Percentiles rank a stretch among this genome's conserved stretches.
phyloP scores from a whole-genome alignment of 2,888 invertebrate genomes.

The Standfussiana lucernea region DNA sequence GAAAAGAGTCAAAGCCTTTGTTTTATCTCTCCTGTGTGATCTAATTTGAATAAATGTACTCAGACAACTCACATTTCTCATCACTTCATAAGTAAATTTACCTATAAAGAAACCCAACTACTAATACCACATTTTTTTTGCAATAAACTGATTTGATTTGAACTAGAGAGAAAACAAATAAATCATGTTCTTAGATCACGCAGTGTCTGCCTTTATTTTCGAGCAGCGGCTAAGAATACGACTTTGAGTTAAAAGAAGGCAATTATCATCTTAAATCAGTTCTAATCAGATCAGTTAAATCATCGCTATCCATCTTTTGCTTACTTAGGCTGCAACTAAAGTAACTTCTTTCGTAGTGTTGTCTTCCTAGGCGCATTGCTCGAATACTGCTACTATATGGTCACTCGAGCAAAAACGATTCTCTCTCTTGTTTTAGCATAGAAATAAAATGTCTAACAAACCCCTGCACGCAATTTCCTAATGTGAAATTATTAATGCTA shows the following conservation, averaged over 20 bases:
- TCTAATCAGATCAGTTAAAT: not conserved
- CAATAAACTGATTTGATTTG: too few relatives aligned
- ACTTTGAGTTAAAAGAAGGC: not conserved
- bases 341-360: not conserved
- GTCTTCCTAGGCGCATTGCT: constrained; percentile 3
- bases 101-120: not conserved
- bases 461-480: constrained; percentile 32
- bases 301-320: not conserved
- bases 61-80: not conserved
- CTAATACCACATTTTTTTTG: too few relatives aligned
- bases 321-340: not conserved
- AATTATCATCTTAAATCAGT: not conserved
- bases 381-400: not conserved
- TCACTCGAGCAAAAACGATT: not conserved
- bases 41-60: not conserved
- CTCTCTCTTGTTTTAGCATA: not conserved
- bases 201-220: not conserved
- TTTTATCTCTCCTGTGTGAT: not conserved
- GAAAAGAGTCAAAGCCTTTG: not conserved
- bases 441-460: constrained; percentile 16
- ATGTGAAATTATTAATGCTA: constrained; percentile 34
- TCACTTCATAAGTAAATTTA: not conserved
- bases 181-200: not conserved
- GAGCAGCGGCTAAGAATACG: not conserved
- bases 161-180: not conserved